These are phyloP conservation scores for Prionailurus viverrinus DNA, from an alignment of 2,113 vertebrate genomes.

Conservation along the genomic window DNA sequence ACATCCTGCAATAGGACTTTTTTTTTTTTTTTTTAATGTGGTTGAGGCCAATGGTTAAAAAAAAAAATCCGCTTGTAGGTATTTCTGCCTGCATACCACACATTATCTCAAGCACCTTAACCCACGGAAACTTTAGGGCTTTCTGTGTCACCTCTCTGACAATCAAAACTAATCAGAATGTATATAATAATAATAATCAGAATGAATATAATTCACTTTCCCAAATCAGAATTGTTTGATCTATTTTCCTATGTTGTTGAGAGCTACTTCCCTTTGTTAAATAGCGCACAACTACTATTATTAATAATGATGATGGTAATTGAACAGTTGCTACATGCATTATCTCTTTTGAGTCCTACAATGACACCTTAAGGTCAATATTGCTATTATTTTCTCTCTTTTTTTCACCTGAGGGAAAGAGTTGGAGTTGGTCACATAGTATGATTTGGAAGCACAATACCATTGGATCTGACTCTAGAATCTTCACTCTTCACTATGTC, in stretches of 20 bases:
- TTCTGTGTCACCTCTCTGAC: not conserved
- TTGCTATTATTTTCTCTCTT: not conserved
- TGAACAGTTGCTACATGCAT: not conserved
- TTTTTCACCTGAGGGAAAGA: not conserved
- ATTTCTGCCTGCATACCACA: conserved; percentile 77
- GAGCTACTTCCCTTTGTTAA: not conserved
- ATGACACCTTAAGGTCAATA: not conserved
- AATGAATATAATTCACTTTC: not conserved
- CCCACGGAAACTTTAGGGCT: not conserved
- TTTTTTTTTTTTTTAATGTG: conserved; percentile 77
- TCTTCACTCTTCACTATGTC: not conserved
- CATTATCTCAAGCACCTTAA: conserved; percentile 14
- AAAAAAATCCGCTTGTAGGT: conserved; percentile 34
- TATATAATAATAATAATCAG: too few species aligned
- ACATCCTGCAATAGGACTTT: conserved; percentile 74
- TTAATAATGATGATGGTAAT: not conserved
- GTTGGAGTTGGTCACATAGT: not conserved
- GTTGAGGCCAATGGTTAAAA: conserved; percentile 77
- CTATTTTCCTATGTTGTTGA: not conserved
- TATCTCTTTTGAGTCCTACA: not conserved
- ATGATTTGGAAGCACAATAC: not conserved
- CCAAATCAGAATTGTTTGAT: not conserved
- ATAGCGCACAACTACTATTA: not conserved
- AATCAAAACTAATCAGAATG: not conserved
- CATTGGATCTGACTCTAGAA: not conserved